These are phyloP conservation scores for Etia nguti DNA, from an alignment of 2,113 vertebrate genomes.

Conservation along the genomic window DNA sequence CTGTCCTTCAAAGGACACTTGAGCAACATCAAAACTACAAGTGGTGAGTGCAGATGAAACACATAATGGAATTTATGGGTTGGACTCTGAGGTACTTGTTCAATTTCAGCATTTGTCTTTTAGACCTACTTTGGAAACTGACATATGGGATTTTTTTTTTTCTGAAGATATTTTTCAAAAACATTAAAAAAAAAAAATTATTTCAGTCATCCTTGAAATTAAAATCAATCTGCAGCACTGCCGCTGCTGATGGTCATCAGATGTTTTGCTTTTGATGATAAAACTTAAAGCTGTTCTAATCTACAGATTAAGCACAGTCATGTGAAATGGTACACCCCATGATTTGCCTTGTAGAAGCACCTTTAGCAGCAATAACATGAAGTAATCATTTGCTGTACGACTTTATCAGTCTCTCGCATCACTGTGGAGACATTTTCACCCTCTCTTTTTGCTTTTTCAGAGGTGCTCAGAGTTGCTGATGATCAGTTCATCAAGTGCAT, in stretches of 20 bases:
- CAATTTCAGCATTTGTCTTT: not conserved
- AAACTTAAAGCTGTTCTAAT: not conserved
- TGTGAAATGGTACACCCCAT: not conserved
- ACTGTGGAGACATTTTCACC: not conserved
- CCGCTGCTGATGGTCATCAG: not conserved
- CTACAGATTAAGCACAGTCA: not conserved
- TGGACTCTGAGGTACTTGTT: not conserved
- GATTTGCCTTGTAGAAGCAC: not conserved
- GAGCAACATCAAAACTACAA: not conserved
- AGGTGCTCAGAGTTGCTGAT: not conserved
- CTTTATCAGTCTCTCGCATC: not conserved
- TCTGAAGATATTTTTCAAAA: not conserved
- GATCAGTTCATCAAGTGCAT: not conserved
- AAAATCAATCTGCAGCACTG: not conserved
- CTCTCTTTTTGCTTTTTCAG: no score
- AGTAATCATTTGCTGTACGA: not conserved
- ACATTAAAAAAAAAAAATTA: not conserved
- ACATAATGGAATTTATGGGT: not conserved
- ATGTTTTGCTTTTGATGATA: not conserved
- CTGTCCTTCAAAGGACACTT: conserved; percentile 18
- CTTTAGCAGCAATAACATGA: not conserved
- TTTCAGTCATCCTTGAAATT: not conserved
- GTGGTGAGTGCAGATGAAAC: not conserved
- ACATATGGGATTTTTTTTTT: not conserved
- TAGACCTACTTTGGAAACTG: not conserved